Evolutionary conservation across 2,888 invertebrate species (phyloP), one percentile per base, ranked within the genome.

Genomic region (Yponomeuta cagnagella): DNA sequence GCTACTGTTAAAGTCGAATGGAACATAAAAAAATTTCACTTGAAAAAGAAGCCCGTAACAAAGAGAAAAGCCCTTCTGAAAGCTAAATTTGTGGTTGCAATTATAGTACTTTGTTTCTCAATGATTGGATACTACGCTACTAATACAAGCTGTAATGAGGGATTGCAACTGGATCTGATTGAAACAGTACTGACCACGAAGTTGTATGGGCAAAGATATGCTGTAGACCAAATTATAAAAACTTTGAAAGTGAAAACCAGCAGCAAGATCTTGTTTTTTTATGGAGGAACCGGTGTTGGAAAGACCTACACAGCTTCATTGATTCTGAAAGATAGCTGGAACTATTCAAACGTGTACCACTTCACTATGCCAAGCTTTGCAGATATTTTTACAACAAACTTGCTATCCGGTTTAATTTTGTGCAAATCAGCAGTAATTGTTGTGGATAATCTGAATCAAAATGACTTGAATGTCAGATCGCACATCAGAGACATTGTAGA

Each of bases 221-320:
- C 87, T 69, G 75, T 82, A 23, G 75, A 80, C 72, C 74, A 75
- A 52, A 76, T 92, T 70, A 73, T 87, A 58, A 74, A 80, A 33
- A 77, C 84, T 30, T 75, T 92, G n/a, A 76, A 78, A 68, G 63
- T 71, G 48, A 73, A 82, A 72, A 78, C 75, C 10, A 77, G 71
- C 10, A 82, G 77, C 72, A 90, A 88, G 79, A 77, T 92, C 23
- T 71, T 92, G 69, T 78, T 89, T 73, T 77, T 92, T 12, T 87
- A 85, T 80, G 92, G 92, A 70, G 85, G 90, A 2, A 92, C 91
- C 63, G 92, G 92, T 70, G 90, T 90, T 4, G 92, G 92, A 1
- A 92, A 92, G 75, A 89, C 92, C 64, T 86, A 80, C 72, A 78
- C 85, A 33, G 77, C 82, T n/a, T 86, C 88, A 65, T 70, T 88